These are phyloP conservation scores for Digitonthophagus gazella DNA, from an alignment of 2,888 invertebrate species.

Conservation along the genomic window DNA sequence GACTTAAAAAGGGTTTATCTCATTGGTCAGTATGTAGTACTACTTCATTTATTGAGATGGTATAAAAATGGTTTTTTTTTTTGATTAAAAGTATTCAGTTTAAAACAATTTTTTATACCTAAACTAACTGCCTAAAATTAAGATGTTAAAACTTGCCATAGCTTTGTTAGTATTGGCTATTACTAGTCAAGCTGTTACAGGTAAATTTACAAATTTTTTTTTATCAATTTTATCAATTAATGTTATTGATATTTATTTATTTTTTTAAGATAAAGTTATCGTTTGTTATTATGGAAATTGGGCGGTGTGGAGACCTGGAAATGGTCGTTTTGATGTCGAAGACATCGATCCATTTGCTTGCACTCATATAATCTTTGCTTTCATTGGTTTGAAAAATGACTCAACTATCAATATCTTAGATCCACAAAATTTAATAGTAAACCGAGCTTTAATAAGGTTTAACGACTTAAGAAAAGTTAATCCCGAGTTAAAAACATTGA, in stretches of 20 bases:
- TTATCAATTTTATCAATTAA: too few relatives aligned
- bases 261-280: conserved; percentile 57
- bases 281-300: conserved; percentile 78
- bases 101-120: too few relatives aligned
- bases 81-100: too few relatives aligned
- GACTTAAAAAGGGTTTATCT: too few relatives aligned
- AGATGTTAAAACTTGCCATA: too few relatives aligned
- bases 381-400: conserved; percentile 61
- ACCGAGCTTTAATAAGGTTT: conserved; percentile 18
- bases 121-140: too few relatives aligned
- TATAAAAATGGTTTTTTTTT: too few relatives aligned
- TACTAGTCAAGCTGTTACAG: background rate
- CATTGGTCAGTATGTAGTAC: too few relatives aligned
- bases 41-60: too few relatives aligned
- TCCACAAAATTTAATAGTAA: conserved; percentile 52
- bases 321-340: conserved; percentile 65
- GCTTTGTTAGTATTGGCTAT: too few relatives aligned
- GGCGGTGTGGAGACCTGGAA: conserved; percentile 66
- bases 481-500: conserved; percentile 56
- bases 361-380: conserved; percentile 74
- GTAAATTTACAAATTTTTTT: too few relatives aligned
- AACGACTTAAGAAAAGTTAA: conserved; percentile 43
- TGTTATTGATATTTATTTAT: too few relatives aligned
- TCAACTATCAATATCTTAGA: conserved; percentile 60
- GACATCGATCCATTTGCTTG: conserved; percentile 68